Evolutionary conservation across 2,888 invertebrate species (phyloP).

Genomic region (Drosophila seclusa): DNA sequence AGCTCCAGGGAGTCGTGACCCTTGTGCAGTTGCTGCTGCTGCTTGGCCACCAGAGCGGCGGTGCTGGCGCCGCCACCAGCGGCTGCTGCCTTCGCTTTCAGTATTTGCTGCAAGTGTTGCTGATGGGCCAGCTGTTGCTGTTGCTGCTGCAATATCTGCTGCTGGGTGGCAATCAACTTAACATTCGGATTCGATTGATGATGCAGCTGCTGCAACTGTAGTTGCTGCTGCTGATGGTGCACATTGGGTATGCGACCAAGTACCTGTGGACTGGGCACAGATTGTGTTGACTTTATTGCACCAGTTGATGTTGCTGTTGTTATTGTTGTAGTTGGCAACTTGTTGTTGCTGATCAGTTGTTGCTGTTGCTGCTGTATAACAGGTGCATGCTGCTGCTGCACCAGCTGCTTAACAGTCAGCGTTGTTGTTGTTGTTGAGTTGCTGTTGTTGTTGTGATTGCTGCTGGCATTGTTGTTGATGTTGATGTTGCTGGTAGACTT

Average conservation of each 20-base stretch:
- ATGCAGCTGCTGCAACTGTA: conserved; percentile 60
- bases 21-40: conserved; percentile 79
- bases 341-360: conserved; percentile 67
- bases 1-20: conserved; percentile 79
- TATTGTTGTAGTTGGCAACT: conserved; percentile 29
- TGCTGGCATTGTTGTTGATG: conserved; percentile 51
- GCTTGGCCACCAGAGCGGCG: conserved; percentile 82
- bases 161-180: conserved; percentile 81
- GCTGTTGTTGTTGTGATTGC: conserved; percentile 51
- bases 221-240: conserved; percentile 69
- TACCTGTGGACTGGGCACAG: conserved; percentile 68
- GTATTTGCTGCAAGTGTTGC: conserved; percentile 82
- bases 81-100: conserved; percentile 82
- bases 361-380: conserved; percentile 83
- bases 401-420: conserved; percentile 81
- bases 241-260: conserved; percentile 76
- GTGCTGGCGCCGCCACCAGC: conserved; percentile 79
- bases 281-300: conserved; percentile 44
- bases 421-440: conserved; percentile 64
- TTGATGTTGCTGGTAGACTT: conserved; percentile 51
- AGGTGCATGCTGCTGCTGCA: conserved; percentile 82
- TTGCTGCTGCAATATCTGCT: conserved; percentile 79
- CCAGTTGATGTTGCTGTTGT: conserved; percentile 53
- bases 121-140: conserved; percentile 82
- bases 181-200: conserved; percentile 82